Evolutionary conservation across 1,140 invertebrate species (phyloP).

Genomic region (Tetranychus cinnabarinus): DNA sequence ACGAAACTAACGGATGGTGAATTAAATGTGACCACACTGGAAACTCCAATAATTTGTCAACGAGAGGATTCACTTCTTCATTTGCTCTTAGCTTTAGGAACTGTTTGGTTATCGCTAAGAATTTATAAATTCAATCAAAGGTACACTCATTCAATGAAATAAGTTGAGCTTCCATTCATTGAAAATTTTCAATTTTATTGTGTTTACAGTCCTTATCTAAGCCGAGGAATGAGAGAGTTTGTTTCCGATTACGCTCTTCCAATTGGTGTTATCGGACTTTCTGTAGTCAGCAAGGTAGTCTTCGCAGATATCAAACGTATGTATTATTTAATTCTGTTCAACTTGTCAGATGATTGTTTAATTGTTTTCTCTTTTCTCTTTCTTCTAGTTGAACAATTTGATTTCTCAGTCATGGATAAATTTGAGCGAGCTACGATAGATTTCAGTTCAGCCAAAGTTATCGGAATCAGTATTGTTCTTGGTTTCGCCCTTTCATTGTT

Average conservation of each 20-base stretch:
- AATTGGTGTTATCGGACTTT: constrained; percentile 25
- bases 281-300: constrained; percentile 24
- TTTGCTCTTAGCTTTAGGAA: constrained; percentile 34
- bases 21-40: not conserved
- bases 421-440: constrained; percentile 21
- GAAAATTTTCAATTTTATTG: constrained; percentile 7
- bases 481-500: constrained; percentile 29
- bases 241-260: constrained; percentile 30
- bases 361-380: not conserved
- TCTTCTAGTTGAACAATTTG: constrained; percentile 24
- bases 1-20: not conserved
- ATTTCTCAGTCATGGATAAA: constrained; percentile 20
- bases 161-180: not conserved
- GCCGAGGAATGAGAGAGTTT: constrained; percentile 23
- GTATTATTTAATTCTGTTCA: not conserved
- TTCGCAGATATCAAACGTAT: constrained; percentile 15
- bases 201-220: constrained; percentile 23
- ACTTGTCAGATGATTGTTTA: not conserved
- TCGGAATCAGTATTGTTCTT: constrained; percentile 18
- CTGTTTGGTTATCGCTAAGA: constrained; percentile 33
- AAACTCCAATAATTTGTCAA: constrained; percentile 8
- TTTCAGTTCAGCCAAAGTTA: constrained; percentile 18
- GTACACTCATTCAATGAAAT: constrained; percentile 16
- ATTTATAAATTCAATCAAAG: constrained; percentile 41
- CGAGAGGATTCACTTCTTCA: constrained; percentile 33